These are phyloP conservation scores for Tetanocera ferruginea DNA, from an alignment of 2,888 invertebrate genomes.

Conservation along the genomic window DNA sequence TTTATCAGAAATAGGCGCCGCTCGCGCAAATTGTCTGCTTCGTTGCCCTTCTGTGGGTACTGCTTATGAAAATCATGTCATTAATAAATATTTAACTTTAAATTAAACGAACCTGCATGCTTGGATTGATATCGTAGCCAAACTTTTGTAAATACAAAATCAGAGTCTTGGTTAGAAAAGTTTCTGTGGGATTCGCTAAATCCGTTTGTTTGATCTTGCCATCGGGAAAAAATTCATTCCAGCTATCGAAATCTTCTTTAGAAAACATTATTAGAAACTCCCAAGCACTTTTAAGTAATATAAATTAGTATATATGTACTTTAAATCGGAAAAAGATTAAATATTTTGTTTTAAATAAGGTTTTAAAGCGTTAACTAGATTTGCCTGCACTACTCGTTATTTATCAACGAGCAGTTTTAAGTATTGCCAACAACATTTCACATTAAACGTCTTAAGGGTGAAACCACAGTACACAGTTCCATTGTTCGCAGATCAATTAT, in stretches of 20 bases:
- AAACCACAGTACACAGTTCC: too few relatives aligned
- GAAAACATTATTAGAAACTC: conserved; percentile 48
- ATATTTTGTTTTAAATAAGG: too few relatives aligned
- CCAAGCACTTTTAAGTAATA: not conserved
- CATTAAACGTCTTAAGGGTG: too few relatives aligned
- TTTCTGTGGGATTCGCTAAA: conserved; percentile 57
- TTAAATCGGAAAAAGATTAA: too few relatives aligned
- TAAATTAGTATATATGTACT: not conserved
- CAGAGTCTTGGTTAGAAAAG: conserved; percentile 58
- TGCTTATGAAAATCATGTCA: not conserved
- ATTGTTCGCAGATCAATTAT: too few relatives aligned
- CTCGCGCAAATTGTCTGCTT: conserved; percentile 53
- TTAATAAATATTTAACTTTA: conserved; percentile 36
- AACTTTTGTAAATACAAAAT: conserved; percentile 59
- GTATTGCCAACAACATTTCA: too few relatives aligned
- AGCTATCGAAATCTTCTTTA: conserved; percentile 54
- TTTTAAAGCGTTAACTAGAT: too few relatives aligned
- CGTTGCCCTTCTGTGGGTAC: conserved; percentile 33
- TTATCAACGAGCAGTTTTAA: not conserved
- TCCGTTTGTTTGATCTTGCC: conserved; percentile 58
- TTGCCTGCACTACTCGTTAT: too few relatives aligned
- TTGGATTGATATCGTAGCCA: conserved; percentile 60
- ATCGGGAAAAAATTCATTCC: conserved; percentile 61
- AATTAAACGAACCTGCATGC: conserved; percentile 28
- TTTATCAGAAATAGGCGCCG: conserved; percentile 59